Conservation (phyloP, 2,113 vertebrate genomes). For the Notothenia rossii region DNA sequence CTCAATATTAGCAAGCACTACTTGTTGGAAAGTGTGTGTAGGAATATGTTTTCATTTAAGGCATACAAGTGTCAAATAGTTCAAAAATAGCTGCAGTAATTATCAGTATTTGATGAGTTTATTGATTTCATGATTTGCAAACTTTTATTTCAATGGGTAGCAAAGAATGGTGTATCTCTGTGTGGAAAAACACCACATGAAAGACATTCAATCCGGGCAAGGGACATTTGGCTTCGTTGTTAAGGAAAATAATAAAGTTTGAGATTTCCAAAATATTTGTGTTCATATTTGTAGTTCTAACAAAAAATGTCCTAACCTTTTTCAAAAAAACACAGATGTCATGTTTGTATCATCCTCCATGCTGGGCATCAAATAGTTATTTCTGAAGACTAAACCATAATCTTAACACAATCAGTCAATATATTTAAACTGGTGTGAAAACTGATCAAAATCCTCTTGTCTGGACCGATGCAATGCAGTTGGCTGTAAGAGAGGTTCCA, state of each 20-base stretch:
- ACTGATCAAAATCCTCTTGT: not conserved
- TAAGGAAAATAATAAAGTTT: slow-evolving; percentile 17
- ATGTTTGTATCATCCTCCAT: not conserved
- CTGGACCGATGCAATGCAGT: not conserved
- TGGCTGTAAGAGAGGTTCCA: not conserved
- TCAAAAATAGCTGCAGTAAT: slow-evolving; percentile 13
- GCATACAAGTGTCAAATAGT: slow-evolving; percentile 55
- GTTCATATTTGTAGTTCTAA: not conserved
- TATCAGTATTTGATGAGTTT: slow-evolving; percentile 18
- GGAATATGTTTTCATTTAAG: slow-evolving; percentile 55
- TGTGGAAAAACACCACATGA: not conserved
- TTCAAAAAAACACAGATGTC: not conserved
- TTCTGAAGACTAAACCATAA: slow-evolving; percentile 15
- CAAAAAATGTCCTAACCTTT: not conserved
- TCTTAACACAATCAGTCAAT: not conserved
- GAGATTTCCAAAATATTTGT: not conserved
- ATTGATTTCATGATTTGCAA: slow-evolving; percentile 31
- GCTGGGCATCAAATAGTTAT: slow-evolving; percentile 8
- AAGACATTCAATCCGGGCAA: slow-evolving; percentile 32
- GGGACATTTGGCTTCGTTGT: slow-evolving; percentile 10
- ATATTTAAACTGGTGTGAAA: slow-evolving; percentile 1
- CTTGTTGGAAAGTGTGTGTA: not conserved
- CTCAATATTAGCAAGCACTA: slow-evolving; percentile 8
- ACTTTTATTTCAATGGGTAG: slow-evolving; percentile 9
- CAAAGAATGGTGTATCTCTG: slow-evolving; percentile 10